Evolutionary conservation across 2,888 invertebrate genomes (phyloP).

Genomic region (Phalera bucephala): DNA sequence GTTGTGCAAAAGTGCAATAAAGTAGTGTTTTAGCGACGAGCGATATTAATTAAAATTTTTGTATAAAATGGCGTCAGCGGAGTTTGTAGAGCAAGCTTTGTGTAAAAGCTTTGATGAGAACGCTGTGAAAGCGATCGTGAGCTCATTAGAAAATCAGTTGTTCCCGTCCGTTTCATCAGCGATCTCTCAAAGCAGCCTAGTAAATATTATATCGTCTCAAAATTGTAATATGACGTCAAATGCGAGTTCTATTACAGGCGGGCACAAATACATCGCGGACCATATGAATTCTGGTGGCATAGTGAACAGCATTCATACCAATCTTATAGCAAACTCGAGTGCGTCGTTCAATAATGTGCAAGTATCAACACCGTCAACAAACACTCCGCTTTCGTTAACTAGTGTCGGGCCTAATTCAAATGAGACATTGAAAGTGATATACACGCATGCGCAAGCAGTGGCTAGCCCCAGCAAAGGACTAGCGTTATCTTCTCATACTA

Average conservation of each 20-base stretch:
- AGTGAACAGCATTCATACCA: slow-evolving; percentile 61
- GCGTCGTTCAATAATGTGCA: slow-evolving; percentile 50
- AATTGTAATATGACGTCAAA: slow-evolving; percentile 85
- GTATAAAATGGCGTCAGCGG: slow-evolving; percentile 95
- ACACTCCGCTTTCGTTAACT: slow-evolving; percentile 42
- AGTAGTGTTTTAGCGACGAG: too few species aligned
- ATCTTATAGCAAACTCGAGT: slow-evolving; percentile 39
- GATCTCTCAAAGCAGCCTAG: too few species aligned
- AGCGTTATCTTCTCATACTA: slow-evolving; percentile 68
- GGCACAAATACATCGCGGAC: slow-evolving; percentile 59
- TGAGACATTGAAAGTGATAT: slow-evolving; percentile 82
- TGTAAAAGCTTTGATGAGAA: slow-evolving; percentile 95
- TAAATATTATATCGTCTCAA: slow-evolving; percentile 84
- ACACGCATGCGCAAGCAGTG: slow-evolving; percentile 76
- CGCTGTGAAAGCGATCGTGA: slow-evolving; percentile 93
- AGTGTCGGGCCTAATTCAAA: slow-evolving; percentile 64
- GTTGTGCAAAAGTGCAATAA: too few species aligned
- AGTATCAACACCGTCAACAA: slow-evolving; percentile 38
- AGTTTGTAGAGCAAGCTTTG: slow-evolving; percentile 95
- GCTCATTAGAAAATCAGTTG: slow-evolving; percentile 93
- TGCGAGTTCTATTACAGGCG: slow-evolving; percentile 84
- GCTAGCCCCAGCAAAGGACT: slow-evolving; percentile 52
- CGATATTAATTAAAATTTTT: too few species aligned
- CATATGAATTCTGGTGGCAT: slow-evolving; percentile 48
- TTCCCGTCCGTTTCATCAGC: too few species aligned